Evolutionary conservation across 2,888 invertebrate species (phyloP).

Genomic region (Ennomos quercinarius): DNA sequence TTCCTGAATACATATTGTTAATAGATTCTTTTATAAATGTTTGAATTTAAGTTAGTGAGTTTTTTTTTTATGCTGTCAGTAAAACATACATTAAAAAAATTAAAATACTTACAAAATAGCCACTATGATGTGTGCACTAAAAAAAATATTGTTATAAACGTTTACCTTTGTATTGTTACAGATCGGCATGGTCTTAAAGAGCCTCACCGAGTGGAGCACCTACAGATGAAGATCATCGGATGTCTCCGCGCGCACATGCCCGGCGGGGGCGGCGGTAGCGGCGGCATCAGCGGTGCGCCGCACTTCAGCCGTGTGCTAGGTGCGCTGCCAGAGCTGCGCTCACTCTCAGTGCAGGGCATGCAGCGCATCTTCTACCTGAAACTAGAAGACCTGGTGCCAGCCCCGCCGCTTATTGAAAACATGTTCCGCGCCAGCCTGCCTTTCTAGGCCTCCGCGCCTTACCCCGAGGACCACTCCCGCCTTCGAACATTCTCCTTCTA

Average conservation of each 20-base stretch:
- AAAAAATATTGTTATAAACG: neutral
- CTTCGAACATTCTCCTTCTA: constrained; percentile 71
- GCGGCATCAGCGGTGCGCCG: constrained; percentile 95
- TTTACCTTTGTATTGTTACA: constrained; percentile 67
- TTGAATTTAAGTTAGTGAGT: neutral
- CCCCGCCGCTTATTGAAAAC: constrained; percentile 96
- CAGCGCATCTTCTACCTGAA: constrained; percentile 98
- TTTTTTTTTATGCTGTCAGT: neutral
- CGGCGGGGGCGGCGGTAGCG: constrained; percentile 89
- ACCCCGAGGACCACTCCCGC: constrained; percentile 77
- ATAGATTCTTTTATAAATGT: neutral
- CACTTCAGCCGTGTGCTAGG: constrained; percentile 97
- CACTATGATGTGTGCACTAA: too few species aligned
- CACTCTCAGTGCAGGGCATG: constrained; percentile 96
- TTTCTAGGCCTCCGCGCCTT: constrained; percentile 86
- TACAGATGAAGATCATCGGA: constrained; percentile 98
- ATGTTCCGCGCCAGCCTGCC: constrained; percentile 98
- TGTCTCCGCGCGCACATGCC: constrained; percentile 98
- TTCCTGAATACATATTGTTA: neutral
- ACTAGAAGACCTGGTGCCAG: constrained; percentile 95
- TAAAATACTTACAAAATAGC: too few species aligned
- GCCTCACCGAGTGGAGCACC: constrained; percentile 95
- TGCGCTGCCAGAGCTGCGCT: constrained; percentile 96
- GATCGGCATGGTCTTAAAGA: constrained; percentile 97
- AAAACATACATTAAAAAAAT: too few species aligned